Percentiles rank a stretch among this genome's conserved stretches.
Conservation (phyloP, 2,113 vertebrate genomes). For the Oncorhynchus nerka region DNA sequence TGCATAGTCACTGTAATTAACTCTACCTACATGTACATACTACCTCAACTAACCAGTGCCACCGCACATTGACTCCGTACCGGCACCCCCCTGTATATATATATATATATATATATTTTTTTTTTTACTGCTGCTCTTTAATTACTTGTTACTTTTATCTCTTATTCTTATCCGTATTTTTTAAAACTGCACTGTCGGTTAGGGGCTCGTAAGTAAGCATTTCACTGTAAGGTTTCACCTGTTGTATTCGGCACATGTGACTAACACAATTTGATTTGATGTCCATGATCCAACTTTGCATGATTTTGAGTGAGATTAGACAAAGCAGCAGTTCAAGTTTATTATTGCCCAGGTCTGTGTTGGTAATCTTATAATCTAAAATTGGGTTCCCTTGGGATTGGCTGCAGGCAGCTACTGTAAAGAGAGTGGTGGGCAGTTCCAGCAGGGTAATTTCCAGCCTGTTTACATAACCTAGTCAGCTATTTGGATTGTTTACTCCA, state of each 20-base stretch:
- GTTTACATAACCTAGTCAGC: constrained; percentile 53
- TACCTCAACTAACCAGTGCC: no score
- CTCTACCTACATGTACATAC: no score
- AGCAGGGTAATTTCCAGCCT: constrained; percentile 41
- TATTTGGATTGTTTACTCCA: constrained; percentile 52
- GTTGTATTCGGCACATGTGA: neutral
- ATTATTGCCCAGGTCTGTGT: constrained; percentile 45
- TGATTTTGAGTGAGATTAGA: constrained; percentile 35
- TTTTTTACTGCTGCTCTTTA: no score
- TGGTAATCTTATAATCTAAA: constrained; percentile 44
- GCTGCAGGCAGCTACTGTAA: constrained; percentile 37
- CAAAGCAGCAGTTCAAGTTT: constrained; percentile 36
- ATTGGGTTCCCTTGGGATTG: constrained; percentile 35
- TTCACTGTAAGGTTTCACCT: no score
- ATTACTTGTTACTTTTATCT: no score
- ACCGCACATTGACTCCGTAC: no score
- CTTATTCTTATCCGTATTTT: no score
- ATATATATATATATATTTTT: no score
- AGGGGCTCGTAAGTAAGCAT: no score
- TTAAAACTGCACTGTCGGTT: no score
- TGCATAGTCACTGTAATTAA: no score
- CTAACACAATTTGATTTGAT: constrained; percentile 1
- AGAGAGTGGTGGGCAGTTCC: constrained; percentile 29
- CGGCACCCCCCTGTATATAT: no score
- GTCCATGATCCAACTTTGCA: neutral